Conservation (phyloP, 2,888 invertebrate species). For the Timema podura region DNA sequence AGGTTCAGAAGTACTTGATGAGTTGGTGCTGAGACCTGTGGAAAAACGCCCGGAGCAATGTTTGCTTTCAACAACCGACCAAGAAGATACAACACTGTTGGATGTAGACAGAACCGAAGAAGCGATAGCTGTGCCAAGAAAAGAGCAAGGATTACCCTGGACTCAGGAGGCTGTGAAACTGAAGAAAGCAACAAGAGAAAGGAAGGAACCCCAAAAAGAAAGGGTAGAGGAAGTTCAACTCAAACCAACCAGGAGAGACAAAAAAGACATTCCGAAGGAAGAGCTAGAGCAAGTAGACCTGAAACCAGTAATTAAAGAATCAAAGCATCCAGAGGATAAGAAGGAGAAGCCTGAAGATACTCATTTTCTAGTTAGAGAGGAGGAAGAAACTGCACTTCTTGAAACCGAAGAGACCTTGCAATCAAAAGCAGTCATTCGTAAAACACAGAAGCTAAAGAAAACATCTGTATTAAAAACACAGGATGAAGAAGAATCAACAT, state of each 20-base stretch:
- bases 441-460: conserved; percentile 21
- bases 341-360: conserved; percentile 23
- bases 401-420: too few relatives aligned
- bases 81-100: conserved; percentile 33
- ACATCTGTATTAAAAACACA: conserved; percentile 22
- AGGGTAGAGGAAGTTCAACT: conserved; percentile 32
- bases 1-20: conserved; percentile 10
- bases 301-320: conserved; percentile 21
- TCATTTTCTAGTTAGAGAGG: background rate
- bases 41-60: conserved; percentile 25
- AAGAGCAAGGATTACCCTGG: conserved; percentile 35
- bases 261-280: conserved; percentile 22
- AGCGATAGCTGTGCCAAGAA: conserved; percentile 39
- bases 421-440: too few relatives aligned
- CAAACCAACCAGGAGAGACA: conserved; percentile 24
- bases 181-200: conserved; percentile 34
- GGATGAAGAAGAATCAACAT: conserved; percentile 38
- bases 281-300: conserved; percentile 26
- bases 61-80: conserved; percentile 30
- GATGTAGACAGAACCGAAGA: conserved; percentile 28
- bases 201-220: conserved; percentile 41
- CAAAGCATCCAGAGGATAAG: conserved; percentile 19
- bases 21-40: conserved; percentile 36
- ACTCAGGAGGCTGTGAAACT: too few relatives aligned
- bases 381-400: conserved; percentile 17